Conservation (phyloP, 1,140 invertebrate genomes). For the Brachionus plicatilis region DNA sequence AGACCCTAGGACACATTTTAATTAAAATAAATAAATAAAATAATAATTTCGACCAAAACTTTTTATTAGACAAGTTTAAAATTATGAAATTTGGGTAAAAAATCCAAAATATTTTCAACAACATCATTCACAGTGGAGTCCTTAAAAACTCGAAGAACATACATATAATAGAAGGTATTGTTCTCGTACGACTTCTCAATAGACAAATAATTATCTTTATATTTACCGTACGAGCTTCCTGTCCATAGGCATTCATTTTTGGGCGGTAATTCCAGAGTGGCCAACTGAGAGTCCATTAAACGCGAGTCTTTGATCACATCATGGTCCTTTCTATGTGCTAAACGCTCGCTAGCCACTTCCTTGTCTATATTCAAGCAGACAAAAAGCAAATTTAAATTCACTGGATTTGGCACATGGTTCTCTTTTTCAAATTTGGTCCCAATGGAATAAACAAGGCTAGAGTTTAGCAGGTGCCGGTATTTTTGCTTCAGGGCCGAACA, state of each 20-base stretch:
- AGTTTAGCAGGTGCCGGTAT: constrained; percentile 4
- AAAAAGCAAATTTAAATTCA: background rate
- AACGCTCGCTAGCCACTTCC: background rate
- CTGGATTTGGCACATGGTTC: background rate
- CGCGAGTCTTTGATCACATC: background rate
- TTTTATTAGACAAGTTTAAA: constrained; percentile 5
- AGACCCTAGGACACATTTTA: no score
- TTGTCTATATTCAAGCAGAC: background rate
- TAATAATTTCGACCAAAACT: no score
- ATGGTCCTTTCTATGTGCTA: background rate
- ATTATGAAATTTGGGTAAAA: constrained; percentile 32
- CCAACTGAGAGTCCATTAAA: background rate
- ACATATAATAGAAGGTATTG: constrained; percentile 31
- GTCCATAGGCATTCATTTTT: constrained; percentile 17
- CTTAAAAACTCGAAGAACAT: background rate
- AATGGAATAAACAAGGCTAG: background rate
- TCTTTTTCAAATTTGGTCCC: background rate
- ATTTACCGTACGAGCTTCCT: background rate
- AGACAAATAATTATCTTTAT: constrained; percentile 28
- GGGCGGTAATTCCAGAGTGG: background rate
- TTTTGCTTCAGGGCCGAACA: constrained; percentile 13
- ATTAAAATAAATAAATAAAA: no score
- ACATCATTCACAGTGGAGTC: background rate
- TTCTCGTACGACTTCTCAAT: constrained; percentile 17
- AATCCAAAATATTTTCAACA: constrained; percentile 20